A percentile compares a stretch with the other conserved stretches of the same genome.
phyloP scores from a whole-genome alignment of 2,797 vertebrate species.

The Muscicapa striata region DNA sequence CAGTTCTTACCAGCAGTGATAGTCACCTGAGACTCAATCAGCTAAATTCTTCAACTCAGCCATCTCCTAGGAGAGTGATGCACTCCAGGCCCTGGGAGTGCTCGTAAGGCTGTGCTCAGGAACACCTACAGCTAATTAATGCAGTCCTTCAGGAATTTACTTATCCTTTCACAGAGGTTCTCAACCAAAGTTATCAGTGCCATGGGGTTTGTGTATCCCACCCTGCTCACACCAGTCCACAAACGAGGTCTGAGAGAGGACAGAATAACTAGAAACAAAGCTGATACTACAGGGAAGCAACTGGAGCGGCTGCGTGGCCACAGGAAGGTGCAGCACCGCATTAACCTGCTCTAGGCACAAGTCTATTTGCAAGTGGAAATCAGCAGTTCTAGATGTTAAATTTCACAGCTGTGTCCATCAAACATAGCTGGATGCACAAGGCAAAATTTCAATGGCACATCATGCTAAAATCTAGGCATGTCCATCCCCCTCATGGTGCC shows the following conservation, averaged over 20 bases:
- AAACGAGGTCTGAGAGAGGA: not conserved
- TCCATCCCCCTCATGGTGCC: accelerated
- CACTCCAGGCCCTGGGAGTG: not conserved
- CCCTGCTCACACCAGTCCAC: not conserved
- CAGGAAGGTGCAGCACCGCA: not conserved
- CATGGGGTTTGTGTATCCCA: not conserved
- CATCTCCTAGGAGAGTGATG: not conserved
- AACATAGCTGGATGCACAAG: not conserved
- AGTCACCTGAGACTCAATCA: not conserved
- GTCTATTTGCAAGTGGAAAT: not conserved
- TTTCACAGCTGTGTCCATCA: not conserved
- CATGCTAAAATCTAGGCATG: not conserved
- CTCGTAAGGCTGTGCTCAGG: accelerated
- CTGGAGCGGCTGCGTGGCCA: not conserved
- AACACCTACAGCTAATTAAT: accelerated
- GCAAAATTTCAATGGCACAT: not conserved
- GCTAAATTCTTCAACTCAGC: not conserved
- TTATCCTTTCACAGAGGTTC: not conserved
- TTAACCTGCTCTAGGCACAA: not conserved
- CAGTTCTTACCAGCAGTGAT: not conserved
- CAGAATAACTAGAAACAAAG: not conserved
- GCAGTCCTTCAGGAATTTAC: not conserved
- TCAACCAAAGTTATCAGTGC: not conserved
- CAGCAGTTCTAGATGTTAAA: not conserved
- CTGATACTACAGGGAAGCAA: not conserved